These are phyloP conservation scores for Tuberolachnus salignus DNA, from an alignment of 2,888 invertebrate species.

Conservation along the genomic window DNA sequence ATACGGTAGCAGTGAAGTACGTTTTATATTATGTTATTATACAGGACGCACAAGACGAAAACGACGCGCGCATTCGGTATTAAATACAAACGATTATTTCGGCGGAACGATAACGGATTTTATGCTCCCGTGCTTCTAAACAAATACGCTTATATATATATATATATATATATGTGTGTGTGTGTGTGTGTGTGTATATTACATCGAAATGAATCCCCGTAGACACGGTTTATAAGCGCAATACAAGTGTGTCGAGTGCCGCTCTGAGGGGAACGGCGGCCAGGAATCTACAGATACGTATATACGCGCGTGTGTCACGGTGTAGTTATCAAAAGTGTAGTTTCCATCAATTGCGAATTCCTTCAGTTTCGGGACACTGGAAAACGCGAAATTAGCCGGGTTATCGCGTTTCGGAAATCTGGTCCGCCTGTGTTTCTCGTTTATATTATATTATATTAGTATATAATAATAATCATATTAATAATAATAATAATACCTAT, in stretches of 20 bases:
- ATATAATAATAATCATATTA: too few relatives aligned
- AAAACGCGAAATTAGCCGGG: not conserved
- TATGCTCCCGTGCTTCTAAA: not conserved
- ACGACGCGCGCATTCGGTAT: too few relatives aligned
- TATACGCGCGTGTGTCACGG: too few relatives aligned
- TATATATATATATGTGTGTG: too few relatives aligned
- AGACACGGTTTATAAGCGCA: not conserved
- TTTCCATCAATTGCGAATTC: not conserved
- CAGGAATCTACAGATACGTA: too few relatives aligned
- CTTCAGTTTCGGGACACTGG: not conserved
- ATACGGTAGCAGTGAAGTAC: too few relatives aligned
- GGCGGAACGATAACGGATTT: not conserved
- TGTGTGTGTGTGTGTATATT: too few relatives aligned
- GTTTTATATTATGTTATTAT: too few relatives aligned
- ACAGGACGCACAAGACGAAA: too few relatives aligned
- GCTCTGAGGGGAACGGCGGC: not conserved
- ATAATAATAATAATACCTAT: too few relatives aligned
- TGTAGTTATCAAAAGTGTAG: constrained; percentile 9
- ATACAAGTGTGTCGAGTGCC: not conserved
- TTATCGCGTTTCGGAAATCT: not conserved
- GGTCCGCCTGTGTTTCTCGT: not conserved
- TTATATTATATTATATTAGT: too few relatives aligned
- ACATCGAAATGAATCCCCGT: not conserved
- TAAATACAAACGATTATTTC: not conserved
- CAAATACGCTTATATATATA: not conserved